A percentile compares a stretch with the other conserved stretches of the same genome.
phyloP scores from a whole-genome alignment of 2,797 vertebrate genomes.

The Bucorvus abyssinicus region DNA sequence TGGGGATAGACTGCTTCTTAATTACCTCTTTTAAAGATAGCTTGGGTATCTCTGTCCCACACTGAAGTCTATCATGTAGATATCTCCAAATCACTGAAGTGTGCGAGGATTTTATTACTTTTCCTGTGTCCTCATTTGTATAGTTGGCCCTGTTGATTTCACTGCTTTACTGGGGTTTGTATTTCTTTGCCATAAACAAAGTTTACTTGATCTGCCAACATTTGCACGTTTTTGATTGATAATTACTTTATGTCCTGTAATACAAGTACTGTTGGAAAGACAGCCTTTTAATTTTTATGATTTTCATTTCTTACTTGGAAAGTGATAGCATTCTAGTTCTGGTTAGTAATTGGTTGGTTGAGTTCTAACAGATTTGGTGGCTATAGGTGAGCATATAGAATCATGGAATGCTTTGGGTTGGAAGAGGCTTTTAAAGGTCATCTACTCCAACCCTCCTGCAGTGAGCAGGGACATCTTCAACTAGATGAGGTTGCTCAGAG shows the following conservation, averaged over 20 bases:
- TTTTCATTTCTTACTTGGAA: not conserved
- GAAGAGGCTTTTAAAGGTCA: too few species aligned
- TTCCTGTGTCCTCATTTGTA: not conserved
- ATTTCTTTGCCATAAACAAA: not conserved
- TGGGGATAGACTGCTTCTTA: constrained; percentile 18
- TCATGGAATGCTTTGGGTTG: not conserved
- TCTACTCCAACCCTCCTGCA: too few species aligned
- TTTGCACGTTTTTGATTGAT: not conserved
- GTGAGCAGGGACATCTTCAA: too few species aligned
- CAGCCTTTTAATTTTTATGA: not conserved
- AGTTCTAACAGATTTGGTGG: not conserved
- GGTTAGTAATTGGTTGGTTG: not conserved
- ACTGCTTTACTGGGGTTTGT: not conserved
- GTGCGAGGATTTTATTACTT: not conserved
- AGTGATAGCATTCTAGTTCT: not conserved
- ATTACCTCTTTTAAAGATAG: not conserved
- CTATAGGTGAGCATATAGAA: not conserved
- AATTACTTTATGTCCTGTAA: not conserved
- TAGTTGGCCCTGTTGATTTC: not conserved
- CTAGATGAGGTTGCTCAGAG: too few species aligned
- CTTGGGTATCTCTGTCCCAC: not conserved
- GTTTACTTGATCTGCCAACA: not conserved
- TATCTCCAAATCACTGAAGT: not conserved
- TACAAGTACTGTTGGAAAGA: not conserved
- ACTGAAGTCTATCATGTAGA: not conserved